Evolutionary conservation across 2,888 invertebrate genomes (phyloP).

Genomic region (Smittia sp.): DNA sequence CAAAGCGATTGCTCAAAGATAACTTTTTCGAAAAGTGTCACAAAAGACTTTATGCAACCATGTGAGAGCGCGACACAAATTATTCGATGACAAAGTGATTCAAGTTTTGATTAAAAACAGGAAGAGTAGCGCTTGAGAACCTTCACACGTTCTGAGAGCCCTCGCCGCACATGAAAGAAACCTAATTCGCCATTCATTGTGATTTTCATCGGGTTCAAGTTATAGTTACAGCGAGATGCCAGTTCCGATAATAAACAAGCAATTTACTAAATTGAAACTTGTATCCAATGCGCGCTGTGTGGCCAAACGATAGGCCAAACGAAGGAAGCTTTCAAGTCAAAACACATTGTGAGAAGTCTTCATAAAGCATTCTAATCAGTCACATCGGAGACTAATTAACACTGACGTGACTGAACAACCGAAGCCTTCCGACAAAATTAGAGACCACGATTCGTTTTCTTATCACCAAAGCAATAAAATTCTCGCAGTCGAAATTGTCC

Average conservation of each 20-base stretch:
- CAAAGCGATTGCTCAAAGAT: neutral
- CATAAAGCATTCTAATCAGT: too few species aligned
- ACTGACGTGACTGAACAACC: too few species aligned
- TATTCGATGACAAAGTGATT: slow-evolving; percentile 4
- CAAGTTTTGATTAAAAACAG: slow-evolving; percentile 3
- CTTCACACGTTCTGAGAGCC: neutral
- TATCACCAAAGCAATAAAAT: slow-evolving; percentile 2
- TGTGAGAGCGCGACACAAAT: too few species aligned
- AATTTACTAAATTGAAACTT: neutral
- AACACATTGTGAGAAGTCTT: too few species aligned
- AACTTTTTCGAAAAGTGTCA: neutral
- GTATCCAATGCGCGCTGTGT: too few species aligned
- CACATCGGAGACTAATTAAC: too few species aligned
- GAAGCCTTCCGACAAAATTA: too few species aligned
- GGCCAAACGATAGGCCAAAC: too few species aligned
- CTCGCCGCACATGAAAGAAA: neutral
- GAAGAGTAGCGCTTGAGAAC: neutral
- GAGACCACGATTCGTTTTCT: neutral
- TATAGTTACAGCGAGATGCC: neutral
- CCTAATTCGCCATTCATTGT: too few species aligned
- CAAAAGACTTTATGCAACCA: neutral
- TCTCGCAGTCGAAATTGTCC: neutral
- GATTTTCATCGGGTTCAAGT: neutral
- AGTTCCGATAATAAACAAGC: too few species aligned
- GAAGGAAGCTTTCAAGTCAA: too few species aligned